Evolutionary conservation across 2,797 vertebrate species (phyloP), one percentile per base, ranked within the genome.

Genomic region (Rhinoraja longicauda): DNA sequence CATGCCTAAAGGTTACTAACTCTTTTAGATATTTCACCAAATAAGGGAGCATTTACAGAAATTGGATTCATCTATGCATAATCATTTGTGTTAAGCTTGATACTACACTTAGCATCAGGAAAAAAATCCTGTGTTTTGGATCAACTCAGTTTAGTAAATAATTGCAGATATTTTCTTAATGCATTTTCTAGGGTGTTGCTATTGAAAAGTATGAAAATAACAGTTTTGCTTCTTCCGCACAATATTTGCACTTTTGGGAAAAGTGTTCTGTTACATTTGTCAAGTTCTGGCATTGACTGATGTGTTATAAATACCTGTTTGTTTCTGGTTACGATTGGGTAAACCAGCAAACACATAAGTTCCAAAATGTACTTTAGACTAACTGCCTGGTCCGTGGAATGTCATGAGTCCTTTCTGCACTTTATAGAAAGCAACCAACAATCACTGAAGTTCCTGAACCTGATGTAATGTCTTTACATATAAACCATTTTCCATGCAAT

Each of bases 281-380:
- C 24, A 75, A 29, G 70, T 75, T 45, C 26, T 92, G 90, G 24
- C 70, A 75, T 45, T 39, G 39, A 75, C 13, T 92, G 39, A 53
- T n/a, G 13, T 15, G 21, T 53, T 75, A 73, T 75, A 92, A 92
- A 75, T 92, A 91, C 19, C 70, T 19, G 7, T 26, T 45, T 95
- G 95, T 95, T 96, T 96, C 94, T 95, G 90, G 94, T 95, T 94
- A 95, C 94, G 93, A 94, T 95, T 93, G 94, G 94, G 94, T 95
- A 95, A 95, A 94, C 93, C 95, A 94, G 95, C 94, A 95, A 94
- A 94, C 94, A 94, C 95, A 95, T 96, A 95, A 95, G 96, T 95
- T 94, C 94, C 96, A 95, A 95, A 96, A 96, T 94, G 95, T 95
- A 94, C 94, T 94, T 39, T 78, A 96, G 95, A 95, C 95, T 96